Base-by-base conservation (phyloP, 2,113 vertebrate genomes). In the Percina caprodes region DNA sequence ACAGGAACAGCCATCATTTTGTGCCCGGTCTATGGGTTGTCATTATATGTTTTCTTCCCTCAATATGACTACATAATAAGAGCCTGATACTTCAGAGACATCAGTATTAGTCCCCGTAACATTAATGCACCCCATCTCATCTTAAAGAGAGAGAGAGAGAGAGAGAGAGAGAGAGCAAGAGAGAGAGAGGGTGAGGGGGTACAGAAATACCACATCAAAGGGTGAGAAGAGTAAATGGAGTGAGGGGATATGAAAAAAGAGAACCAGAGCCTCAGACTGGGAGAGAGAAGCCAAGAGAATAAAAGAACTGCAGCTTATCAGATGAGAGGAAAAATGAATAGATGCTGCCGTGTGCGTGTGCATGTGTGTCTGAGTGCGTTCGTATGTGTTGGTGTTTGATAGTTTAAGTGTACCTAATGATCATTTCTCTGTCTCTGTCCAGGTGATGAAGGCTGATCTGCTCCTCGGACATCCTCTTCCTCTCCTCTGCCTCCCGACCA, bases 401-500 rank as follows among this genome's bases (percentile, higher is more conserved):
- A 39, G 51, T 67, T n/a, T 39, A 48, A 68, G 54, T 52, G 60
- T 81, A 99, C 98, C 97, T 97, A 74, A 98, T 95, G 71, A 98
- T 95, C 59, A 98, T 93, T 81, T 98, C 97, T 11, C 97, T 87
- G 54, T 96, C 95, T 90, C 95, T 92, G 85, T 95, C 95, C 52
- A 95, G 85, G 52, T 96, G 87, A 1, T 97, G 88, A 63, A 98
- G 94, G 73, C 95, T 92, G 80, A 98, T 95, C 74, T 96, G 96
- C 33, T 98, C 98, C 24, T 98, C 97, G 3, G 95, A 96, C 74
- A 97, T 92, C 79, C 96, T 95, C 21, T 96, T 96, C 86, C 96
- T 94, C 77, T 98, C 97, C 58, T 98, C 97, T 0, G 95, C 88
- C 63, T 98, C 97, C 73, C 96, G 95, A 65, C 97, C 96, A 46